These are phyloP conservation scores for Wasmannia auropunctata DNA, from an alignment of 1,140 invertebrate species.

Conservation along the genomic window DNA sequence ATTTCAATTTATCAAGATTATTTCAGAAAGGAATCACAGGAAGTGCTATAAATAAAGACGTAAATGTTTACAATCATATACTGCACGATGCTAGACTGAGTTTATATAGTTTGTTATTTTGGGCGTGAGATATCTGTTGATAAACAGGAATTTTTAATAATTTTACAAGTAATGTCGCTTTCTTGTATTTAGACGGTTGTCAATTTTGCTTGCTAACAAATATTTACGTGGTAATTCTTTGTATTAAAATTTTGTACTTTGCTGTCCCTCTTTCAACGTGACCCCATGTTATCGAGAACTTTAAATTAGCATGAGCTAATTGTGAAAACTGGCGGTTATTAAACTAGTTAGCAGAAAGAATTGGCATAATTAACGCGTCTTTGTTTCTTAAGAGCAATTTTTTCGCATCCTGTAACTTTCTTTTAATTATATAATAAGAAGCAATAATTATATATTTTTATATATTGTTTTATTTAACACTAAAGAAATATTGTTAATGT, in stretches of 20 bases:
- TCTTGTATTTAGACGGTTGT: background rate
- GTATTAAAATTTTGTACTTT: background rate
- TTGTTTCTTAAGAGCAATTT: background rate
- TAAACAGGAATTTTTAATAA: background rate
- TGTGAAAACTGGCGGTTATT: slow-evolving; percentile 29
- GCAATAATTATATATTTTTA: background rate
- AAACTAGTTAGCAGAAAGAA: background rate
- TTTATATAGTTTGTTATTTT: slow-evolving; percentile 25
- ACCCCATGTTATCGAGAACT: background rate
- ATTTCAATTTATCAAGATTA: background rate
- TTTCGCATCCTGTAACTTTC: background rate
- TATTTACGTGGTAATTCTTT: background rate
- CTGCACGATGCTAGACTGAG: background rate
- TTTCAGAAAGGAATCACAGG: background rate
- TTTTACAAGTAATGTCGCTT: background rate
- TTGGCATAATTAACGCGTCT: background rate
- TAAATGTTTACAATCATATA: background rate
- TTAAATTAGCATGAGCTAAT: slow-evolving; percentile 36
- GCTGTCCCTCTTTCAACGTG: background rate
- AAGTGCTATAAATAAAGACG: background rate
- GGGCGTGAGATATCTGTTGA: background rate
- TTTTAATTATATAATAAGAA: background rate
- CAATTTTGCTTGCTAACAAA: background rate
- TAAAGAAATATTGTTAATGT: background rate
- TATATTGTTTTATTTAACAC: background rate